phyloP scores from a whole-genome alignment of 2,888 invertebrate species.

The Polyommatus icarus region DNA sequence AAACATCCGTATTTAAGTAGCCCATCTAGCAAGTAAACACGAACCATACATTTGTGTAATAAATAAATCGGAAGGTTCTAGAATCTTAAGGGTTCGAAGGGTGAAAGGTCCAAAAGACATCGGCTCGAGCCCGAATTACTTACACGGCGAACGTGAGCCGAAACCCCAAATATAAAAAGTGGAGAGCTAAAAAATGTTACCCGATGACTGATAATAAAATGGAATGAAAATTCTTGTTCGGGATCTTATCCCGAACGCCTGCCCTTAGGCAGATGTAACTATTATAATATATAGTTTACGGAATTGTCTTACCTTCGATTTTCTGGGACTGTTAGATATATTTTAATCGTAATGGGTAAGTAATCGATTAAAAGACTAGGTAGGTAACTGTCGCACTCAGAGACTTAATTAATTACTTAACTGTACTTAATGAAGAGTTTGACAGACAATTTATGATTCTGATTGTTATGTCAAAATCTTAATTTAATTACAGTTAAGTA shows the following conservation, averaged over 20 bases:
- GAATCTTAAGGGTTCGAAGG: neutral
- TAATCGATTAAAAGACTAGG: too few species aligned
- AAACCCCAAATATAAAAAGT: constrained; percentile 8
- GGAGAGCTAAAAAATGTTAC: neutral
- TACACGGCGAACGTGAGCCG: constrained; percentile 4
- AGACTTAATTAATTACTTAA: too few species aligned
- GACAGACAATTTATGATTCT: too few species aligned
- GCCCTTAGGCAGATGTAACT: neutral
- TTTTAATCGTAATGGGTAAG: too few species aligned
- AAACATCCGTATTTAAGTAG: too few species aligned
- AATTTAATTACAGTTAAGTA: too few species aligned
- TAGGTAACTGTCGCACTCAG: too few species aligned
- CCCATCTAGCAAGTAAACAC: too few species aligned
- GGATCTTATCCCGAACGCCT: neutral
- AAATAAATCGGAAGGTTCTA: neutral
- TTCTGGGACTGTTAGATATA: neutral
- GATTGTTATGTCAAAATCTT: too few species aligned
- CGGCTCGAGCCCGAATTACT: neutral
- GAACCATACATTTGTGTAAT: neutral
- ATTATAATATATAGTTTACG: neutral
- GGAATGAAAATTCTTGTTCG: neutral
- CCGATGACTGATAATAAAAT: constrained; percentile 11
- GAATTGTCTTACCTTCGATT: neutral
- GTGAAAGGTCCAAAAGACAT: neutral
- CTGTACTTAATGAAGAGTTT: too few species aligned